A percentile compares a stretch with the other conserved stretches of the same genome.
These are phyloP conservation scores for Indri indri DNA, from an alignment of 2,113 vertebrate genomes.

Conservation along the genomic window DNA sequence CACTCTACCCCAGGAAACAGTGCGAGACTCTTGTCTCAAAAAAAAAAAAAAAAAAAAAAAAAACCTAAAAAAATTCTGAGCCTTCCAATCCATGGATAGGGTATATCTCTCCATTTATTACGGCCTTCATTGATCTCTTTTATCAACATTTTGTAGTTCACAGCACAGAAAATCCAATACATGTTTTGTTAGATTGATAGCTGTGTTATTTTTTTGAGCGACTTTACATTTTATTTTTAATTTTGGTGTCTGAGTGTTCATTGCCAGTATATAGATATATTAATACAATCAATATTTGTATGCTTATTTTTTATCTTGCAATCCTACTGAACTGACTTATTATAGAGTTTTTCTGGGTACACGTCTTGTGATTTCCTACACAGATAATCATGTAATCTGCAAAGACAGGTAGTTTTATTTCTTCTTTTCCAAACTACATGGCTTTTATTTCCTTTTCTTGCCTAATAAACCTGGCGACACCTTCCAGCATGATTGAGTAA, in stretches of 20 bases:
- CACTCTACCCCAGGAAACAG: no score
- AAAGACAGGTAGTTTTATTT: background rate
- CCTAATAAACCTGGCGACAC: background rate
- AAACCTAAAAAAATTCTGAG: background rate
- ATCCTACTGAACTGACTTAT: background rate
- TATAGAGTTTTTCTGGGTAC: background rate
- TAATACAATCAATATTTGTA: background rate
- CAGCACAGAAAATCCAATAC: background rate
- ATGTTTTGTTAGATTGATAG: background rate
- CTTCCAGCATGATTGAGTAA: background rate
- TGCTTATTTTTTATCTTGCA: background rate
- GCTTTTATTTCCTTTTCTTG: background rate
- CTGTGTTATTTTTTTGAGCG: background rate
- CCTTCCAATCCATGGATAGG: background rate
- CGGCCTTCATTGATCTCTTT: background rate
- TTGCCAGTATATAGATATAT: background rate
- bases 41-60: no score
- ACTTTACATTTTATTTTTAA: background rate
- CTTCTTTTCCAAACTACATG: background rate
- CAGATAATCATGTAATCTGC: background rate
- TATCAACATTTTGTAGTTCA: background rate
- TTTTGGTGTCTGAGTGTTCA: background rate
- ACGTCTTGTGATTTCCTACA: background rate
- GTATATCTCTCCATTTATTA: background rate
- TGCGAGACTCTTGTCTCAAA: no score